Evolutionary conservation across 2,888 invertebrate genomes (phyloP).

Genomic region (Ectemnius lituratus): DNA sequence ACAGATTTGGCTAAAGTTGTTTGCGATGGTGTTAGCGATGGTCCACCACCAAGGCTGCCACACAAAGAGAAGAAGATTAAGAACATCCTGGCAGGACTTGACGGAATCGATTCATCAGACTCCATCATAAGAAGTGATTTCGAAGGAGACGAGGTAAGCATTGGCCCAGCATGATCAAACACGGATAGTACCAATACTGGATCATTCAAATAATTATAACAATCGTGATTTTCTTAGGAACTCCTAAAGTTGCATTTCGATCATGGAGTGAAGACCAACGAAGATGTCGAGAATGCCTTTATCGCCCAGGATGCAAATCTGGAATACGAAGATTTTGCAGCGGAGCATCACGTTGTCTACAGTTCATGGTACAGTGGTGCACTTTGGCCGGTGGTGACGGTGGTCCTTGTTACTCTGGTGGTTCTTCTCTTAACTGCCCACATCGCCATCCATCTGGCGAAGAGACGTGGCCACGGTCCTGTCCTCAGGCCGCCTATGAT

Average conservation of each 20-base stretch:
- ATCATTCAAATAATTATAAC: no score
- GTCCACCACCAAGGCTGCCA: slow-evolving; percentile 59
- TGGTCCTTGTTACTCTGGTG: slow-evolving; percentile 63
- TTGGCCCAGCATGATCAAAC: neutral
- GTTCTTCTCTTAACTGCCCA: slow-evolving; percentile 64
- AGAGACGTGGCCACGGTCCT: slow-evolving; percentile 69
- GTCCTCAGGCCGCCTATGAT: slow-evolving; percentile 75
- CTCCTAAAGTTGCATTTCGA: slow-evolving; percentile 53
- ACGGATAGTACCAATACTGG: neutral
- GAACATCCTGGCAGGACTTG: slow-evolving; percentile 17
- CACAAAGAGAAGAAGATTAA: slow-evolving; percentile 44
- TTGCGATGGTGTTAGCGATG: slow-evolving; percentile 67
- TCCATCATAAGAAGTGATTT: slow-evolving; percentile 42
- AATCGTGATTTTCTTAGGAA: slow-evolving; percentile 9
- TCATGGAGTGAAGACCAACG: slow-evolving; percentile 57
- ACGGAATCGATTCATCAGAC: slow-evolving; percentile 45
- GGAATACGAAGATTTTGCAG: slow-evolving; percentile 64
- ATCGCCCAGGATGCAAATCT: slow-evolving; percentile 59
- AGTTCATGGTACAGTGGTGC: slow-evolving; percentile 60
- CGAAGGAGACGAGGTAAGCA: slow-evolving; percentile 44
- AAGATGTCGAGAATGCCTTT: slow-evolving; percentile 65
- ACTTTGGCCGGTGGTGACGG: slow-evolving; percentile 67
- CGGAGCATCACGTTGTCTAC: slow-evolving; percentile 47
- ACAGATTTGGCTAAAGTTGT: slow-evolving; percentile 72
- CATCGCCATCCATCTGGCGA: slow-evolving; percentile 65